Conservation (phyloP, 2,113 vertebrate species). For the Pelvicachromis taeniatus region DNA sequence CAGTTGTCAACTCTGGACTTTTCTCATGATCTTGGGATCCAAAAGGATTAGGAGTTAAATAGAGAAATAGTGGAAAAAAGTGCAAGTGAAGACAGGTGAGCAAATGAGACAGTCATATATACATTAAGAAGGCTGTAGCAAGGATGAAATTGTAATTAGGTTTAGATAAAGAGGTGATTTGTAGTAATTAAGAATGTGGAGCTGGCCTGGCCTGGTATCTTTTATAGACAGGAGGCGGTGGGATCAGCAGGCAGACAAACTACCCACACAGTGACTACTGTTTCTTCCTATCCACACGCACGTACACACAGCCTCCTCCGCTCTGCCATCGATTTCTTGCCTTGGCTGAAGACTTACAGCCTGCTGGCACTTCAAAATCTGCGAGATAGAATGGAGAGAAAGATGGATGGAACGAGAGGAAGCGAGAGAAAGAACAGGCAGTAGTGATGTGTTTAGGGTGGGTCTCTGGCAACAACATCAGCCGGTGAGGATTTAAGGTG, state of each 20-base stretch:
- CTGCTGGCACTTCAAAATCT: constrained; percentile 27
- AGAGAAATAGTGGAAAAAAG: background rate
- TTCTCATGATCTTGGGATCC: background rate
- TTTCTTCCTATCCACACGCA: constrained; percentile 9
- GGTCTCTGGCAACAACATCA: constrained; percentile 20
- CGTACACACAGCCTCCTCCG: constrained; percentile 2
- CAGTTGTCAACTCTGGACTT: background rate
- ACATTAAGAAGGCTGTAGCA: background rate
- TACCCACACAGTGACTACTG: constrained; percentile 32
- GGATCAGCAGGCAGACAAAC: constrained; percentile 49
- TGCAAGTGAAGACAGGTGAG: background rate
- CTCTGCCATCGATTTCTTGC: constrained; percentile 51
- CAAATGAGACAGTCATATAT: background rate
- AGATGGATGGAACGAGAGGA: background rate
- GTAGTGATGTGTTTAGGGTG: constrained; percentile 10
- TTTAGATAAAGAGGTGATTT: constrained; percentile 55
- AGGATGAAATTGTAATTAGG: constrained; percentile 18
- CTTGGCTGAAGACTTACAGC: constrained; percentile 37
- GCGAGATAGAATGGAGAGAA: background rate
- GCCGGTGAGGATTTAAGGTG: constrained; percentile 32
- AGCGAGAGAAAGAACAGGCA: background rate
- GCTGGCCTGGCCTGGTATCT: constrained; percentile 11
- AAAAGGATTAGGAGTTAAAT: background rate
- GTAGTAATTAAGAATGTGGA: constrained; percentile 48
- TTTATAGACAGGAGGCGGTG: constrained; percentile 23